Percentiles rank a stretch among this genome's conserved stretches.
phyloP scores from a whole-genome alignment of 1,140 invertebrate genomes.

The Zaprionus lachaisei region DNA sequence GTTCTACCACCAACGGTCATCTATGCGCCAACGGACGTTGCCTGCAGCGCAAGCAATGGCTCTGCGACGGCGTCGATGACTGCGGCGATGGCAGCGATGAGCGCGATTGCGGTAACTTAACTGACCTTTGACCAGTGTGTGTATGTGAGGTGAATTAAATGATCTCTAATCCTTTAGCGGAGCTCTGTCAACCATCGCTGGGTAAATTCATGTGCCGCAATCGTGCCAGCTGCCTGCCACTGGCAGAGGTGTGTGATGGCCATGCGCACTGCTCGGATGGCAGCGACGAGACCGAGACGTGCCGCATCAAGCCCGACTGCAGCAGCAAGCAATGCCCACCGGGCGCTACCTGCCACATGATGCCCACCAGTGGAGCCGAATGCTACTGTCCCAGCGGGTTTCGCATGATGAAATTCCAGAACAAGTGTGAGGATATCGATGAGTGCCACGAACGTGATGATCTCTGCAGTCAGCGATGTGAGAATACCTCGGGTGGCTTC shows the following conservation, averaged over 20 bases:
- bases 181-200: slow-evolving; percentile 49
- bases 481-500: slow-evolving; percentile 91
- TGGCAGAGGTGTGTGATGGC: slow-evolving; percentile 88
- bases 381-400: slow-evolving; percentile 85
- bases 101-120: slow-evolving; percentile 86
- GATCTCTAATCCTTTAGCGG: slow-evolving; percentile 15
- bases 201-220: slow-evolving; percentile 80
- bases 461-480: slow-evolving; percentile 93
- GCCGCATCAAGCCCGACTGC: slow-evolving; percentile 66
- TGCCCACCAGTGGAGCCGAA: slow-evolving; percentile 80
- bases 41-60: slow-evolving; percentile 65
- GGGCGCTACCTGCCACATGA: slow-evolving; percentile 63
- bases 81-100: slow-evolving; percentile 89
- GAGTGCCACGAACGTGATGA: slow-evolving; percentile 90
- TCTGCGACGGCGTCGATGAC: slow-evolving; percentile 85
- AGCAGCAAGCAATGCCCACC: slow-evolving; percentile 46
- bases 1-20: slow-evolving; percentile 50
- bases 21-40: slow-evolving; percentile 74
- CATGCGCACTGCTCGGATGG: slow-evolving; percentile 83
- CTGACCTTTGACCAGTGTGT: neutral
- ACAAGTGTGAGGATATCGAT: slow-evolving; percentile 89
- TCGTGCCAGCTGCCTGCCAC: slow-evolving; percentile 85
- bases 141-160: neutral
- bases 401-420: slow-evolving; percentile 62
- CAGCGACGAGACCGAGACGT: slow-evolving; percentile 78